These are phyloP conservation scores for Orchesella cincta DNA, from an alignment of 1,140 invertebrate species.

Conservation along the genomic window DNA sequence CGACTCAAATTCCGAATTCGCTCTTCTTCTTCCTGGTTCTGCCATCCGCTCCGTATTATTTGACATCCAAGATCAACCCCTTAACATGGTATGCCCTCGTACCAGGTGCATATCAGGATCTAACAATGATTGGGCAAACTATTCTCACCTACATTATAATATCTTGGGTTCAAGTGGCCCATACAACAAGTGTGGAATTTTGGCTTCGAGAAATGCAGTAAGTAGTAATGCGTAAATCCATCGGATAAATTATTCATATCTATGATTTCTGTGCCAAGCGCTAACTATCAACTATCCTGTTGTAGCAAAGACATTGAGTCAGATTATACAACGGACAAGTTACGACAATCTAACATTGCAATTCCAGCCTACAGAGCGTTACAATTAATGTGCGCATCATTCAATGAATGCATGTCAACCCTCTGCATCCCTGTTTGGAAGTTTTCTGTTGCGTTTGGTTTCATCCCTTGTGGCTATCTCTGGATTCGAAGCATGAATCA, in stretches of 20 bases:
- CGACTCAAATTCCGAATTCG: not conserved
- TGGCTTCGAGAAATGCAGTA: conserved; percentile 12
- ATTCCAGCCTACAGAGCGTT: not conserved
- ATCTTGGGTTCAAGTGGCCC: not conserved
- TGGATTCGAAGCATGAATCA: conserved; percentile 29
- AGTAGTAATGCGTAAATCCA: not conserved
- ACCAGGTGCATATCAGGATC: not conserved
- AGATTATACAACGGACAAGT: not conserved
- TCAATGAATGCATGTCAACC: not conserved
- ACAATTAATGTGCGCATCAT: not conserved
- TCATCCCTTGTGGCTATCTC: conserved; percentile 31
- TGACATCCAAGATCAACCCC: not conserved
- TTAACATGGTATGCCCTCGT: not conserved
- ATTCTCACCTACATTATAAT: not conserved
- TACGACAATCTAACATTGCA: not conserved
- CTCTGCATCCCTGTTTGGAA: not conserved
- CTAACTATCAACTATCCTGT: not conserved
- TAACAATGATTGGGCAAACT: not conserved
- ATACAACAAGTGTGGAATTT: not conserved
- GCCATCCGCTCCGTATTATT: not conserved
- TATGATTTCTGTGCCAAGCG: not conserved
- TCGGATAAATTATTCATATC: not conserved
- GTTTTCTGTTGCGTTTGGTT: not conserved
- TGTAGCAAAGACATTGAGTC: not conserved
- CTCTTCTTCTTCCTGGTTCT: not conserved